Base-by-base conservation (phyloP, 2,113 vertebrate genomes). In the Saccopteryx bilineata region DNA sequence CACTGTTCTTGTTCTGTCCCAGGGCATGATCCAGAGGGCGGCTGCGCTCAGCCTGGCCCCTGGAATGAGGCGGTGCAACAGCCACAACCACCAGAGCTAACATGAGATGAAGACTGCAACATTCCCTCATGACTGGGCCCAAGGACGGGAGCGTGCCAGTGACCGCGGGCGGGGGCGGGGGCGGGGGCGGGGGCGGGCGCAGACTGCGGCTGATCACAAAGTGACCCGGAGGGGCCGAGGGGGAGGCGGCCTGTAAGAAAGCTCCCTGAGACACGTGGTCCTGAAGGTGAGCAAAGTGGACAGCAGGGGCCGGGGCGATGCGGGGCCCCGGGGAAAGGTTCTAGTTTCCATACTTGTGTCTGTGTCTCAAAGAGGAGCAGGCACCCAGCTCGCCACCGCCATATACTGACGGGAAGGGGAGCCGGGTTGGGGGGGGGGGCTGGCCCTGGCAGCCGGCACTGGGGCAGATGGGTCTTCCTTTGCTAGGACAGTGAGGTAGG, bases 211-310 rank as follows among this genome's bases (percentile, higher is more conserved):
- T 24, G 60, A 13, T 3, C 3, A 7, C 50, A 52, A 26, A 69
- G 9, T 1, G 18, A 17, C 1, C 7, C 1, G 0, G 46, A 54
- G 9, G 17, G n/a, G 18, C 1, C 10, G 3, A 19, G 15, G 7
- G 18, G 24, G 23, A 7, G 11, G 0, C 2, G 28, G 24, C 15
- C 19, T 1, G 1, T 33, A 4, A 15, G n/a, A 66, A 28, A 7
- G 13, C 17, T 76, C 13, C 28, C 28, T n/a, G 26, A 87, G 54
- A 85, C 33, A 8, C 1, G 7, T 46, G 50, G 1, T 8, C 4
- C 0, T 61, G 54, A 33, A 63, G 26, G 7, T 39, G 21, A 72
- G 9, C 2, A 5, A 61, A 71, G 19, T 46, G 18, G 66, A 52
- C 9, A 11, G n/a, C 33, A 3, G 28, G 15, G 31, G 7, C 48